Base-by-base conservation (phyloP, 2,888 invertebrate genomes). In the Melangyna quadrimaculata region DNA sequence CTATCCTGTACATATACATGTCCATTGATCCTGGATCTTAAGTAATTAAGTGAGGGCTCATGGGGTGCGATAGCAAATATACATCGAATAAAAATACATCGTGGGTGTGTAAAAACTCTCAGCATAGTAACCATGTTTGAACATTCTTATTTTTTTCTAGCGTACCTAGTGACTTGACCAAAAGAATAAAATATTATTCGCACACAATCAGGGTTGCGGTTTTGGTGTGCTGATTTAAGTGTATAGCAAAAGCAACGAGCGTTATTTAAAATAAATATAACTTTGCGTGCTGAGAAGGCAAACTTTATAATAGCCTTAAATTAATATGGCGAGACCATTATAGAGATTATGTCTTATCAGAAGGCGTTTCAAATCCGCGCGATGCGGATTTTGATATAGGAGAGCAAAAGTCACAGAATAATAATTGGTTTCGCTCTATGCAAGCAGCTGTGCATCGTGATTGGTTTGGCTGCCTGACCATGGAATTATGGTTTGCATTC, bases 1-100 rank as follows among this genome's bases (percentile, higher is more conserved):
- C n/a, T n/a, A n/a, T n/a, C n/a, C n/a, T n/a, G n/a, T n/a, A n/a
- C n/a, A n/a, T n/a, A n/a, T n/a, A n/a, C n/a, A n/a, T n/a, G 78
- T 78, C 63, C 71, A 55, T 55, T 70, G 70, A 78, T 78, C 70
- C 78, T 71, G 69, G 32, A 17, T 32, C 22, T 37, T 45, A 48
- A 24, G 14, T 48, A 22, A 43, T 14, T 9, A 24, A 10, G 22
- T 12, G 14, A 12, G 9, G 32, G 22, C 61, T 61, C 29, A 32
- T 35, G 35, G 32, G 55, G 24, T 2, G n/a, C 24, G 40, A 51
- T 24, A 24, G 7, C 24, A 51, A 27, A 51, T 27, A n/a, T n/a
- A n/a, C n/a, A n/a, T n/a, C n/a, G n/a, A 27, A 9, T 48, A 51
- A 37, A 10, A 77, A 27, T 32, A 57, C 32, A 24, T 51, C 6